A percentile compares a stretch with the other conserved stretches of the same genome.
phyloP scores from a whole-genome alignment of 92 coral and sea anemone genomes.

The Zoanthus gigantus region DNA sequence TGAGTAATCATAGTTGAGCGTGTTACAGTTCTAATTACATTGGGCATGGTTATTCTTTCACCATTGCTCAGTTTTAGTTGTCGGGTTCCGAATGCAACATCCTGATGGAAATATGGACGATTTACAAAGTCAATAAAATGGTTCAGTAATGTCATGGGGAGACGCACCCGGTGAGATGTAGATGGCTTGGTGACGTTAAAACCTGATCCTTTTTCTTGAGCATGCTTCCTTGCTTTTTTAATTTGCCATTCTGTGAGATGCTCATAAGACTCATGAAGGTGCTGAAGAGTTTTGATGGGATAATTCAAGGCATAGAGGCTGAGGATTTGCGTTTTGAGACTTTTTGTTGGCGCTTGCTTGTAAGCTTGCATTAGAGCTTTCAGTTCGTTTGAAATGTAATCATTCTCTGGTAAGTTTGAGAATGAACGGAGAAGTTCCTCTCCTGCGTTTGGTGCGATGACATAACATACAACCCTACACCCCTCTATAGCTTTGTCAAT shows the following conservation, averaged over 20 bases:
- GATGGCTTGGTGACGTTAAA: slow-evolving; percentile 38
- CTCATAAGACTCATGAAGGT: slow-evolving; percentile 37
- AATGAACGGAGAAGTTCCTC: background rate
- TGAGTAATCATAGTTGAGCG: slow-evolving; percentile 68
- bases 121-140: slow-evolving; percentile 70
- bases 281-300: slow-evolving; percentile 25
- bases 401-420: background rate
- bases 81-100: slow-evolving; percentile 67
- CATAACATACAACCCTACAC: slow-evolving; percentile 8
- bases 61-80: slow-evolving; percentile 62
- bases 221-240: slow-evolving; percentile 58
- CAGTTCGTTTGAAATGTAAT: slow-evolving; percentile 6
- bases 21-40: slow-evolving; percentile 67
- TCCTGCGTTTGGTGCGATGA: slow-evolving; percentile 7
- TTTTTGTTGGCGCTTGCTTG: slow-evolving; percentile 20
- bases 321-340: slow-evolving; percentile 13
- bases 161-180: slow-evolving; percentile 42
- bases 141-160: slow-evolving; percentile 36
- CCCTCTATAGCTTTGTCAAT: slow-evolving; percentile 8
- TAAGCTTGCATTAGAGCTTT: background rate
- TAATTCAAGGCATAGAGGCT: slow-evolving; percentile 54
- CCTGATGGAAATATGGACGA: slow-evolving; percentile 62
- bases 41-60: slow-evolving; percentile 68
- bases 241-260: slow-evolving; percentile 50
- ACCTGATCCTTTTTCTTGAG: slow-evolving; percentile 58